Percentiles rank a stretch among this genome's conserved stretches.
Conservation (phyloP, 1,140 invertebrate species). For the Vanessa atalanta region DNA sequence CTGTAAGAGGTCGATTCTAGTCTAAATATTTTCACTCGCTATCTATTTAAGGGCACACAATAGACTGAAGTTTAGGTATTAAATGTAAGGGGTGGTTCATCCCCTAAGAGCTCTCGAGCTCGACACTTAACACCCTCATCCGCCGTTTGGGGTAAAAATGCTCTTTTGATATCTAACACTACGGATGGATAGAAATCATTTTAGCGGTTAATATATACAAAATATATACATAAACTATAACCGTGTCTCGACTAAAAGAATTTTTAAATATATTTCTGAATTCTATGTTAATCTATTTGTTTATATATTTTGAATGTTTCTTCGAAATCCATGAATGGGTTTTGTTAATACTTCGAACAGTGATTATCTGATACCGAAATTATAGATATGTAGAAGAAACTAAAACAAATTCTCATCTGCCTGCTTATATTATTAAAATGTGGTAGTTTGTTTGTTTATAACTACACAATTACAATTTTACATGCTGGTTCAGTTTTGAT, state of each 20-base stretch:
- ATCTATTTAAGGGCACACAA: neutral
- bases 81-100: slow-evolving; percentile 6
- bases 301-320: too few species aligned
- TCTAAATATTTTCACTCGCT: slow-evolving; percentile 3
- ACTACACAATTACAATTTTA: too few species aligned
- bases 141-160: slow-evolving; percentile 3
- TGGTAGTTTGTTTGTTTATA: too few species aligned
- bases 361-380: too few species aligned
- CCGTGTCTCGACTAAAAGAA: neutral
- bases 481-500: too few species aligned
- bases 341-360: too few species aligned
- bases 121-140: slow-evolving; percentile 1
- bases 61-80: slow-evolving; percentile 4
- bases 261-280: too few species aligned
- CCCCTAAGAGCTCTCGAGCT: slow-evolving; percentile 10
- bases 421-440: too few species aligned
- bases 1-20: neutral
- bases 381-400: too few species aligned
- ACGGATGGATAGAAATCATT: neutral
- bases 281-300: too few species aligned
- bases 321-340: too few species aligned
- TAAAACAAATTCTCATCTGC: too few species aligned
- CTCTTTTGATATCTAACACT: slow-evolving; percentile 7
- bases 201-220: neutral
- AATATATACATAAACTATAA: neutral